Base-by-base conservation (phyloP, 2,113 vertebrate species). In the Todiramphus saurophagus region DNA sequence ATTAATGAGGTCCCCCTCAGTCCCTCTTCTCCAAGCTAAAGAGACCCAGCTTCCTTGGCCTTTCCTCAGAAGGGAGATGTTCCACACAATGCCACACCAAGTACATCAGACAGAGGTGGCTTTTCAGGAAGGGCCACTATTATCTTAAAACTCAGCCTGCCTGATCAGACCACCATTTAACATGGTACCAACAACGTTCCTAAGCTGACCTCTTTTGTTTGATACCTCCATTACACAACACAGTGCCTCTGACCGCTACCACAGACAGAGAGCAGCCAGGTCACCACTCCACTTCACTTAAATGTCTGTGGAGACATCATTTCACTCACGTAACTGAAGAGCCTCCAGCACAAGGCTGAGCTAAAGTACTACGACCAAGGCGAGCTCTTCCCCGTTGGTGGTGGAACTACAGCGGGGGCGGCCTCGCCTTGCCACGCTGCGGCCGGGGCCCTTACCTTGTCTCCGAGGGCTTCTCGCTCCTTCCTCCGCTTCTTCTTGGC, bases 391-490 rank as follows among this genome's bases (percentile, higher is more conserved):
- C 60, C 30, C 21, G 4, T 1, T 3, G 1, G 20, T 23, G 18
- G 16, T 28, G 9, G 39, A 24, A 23, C 39, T 2, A 30, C 30
- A 5, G 35, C 53, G 15, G 53, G n/a, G 30, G 2, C 44, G 50
- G 51, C 83, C 69, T 9, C 7, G 14, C 53, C 50, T 51, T 11
- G 50, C 48, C 48, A 24, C 48, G 30, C 39, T 12, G 43, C 48
- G 4, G 44, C 39, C 43, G 3, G 13, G 16, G 80, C 70, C 46
- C 97, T 98, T 97, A 99, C 99, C 97, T 99, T 98, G 96, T 99
- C 99, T 59, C 99, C 99, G 63, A 99, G 98, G 39, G 99, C 99
- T 77, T 98, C 98, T 86, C 99, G 98, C 86, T 99, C 99, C 94
- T 99, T 99, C 92, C 97, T 99, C 93, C 97, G 98, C 93, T 99